phyloP scores from a whole-genome alignment of 1,140 invertebrate species.

The Bombus impatiens region DNA sequence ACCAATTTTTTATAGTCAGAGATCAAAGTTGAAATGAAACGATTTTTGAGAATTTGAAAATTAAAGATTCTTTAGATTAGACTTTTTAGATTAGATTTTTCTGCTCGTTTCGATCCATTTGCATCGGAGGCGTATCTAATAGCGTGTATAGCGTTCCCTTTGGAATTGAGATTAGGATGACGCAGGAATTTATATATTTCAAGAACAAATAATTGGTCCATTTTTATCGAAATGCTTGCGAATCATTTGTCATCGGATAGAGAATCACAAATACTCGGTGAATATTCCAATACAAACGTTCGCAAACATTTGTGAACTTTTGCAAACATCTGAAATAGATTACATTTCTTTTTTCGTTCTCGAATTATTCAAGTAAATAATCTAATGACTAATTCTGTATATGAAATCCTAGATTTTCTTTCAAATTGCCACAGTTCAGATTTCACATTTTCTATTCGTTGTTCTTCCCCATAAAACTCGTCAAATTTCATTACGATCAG shows the following conservation, averaged over 20 bases:
- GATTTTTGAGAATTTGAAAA: not conserved
- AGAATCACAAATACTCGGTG: not conserved
- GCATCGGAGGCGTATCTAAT: not conserved
- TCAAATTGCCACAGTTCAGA: too few relatives aligned
- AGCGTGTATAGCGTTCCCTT: not conserved
- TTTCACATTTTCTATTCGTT: too few relatives aligned
- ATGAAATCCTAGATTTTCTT: too few relatives aligned
- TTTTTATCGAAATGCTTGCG: not conserved
- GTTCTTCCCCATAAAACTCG: too few relatives aligned
- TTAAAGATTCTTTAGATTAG: not conserved
- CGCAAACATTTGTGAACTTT: too few relatives aligned
- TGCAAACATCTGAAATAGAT: not conserved
- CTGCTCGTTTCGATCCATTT: slow-evolving; percentile 14
- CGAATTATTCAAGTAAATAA: too few relatives aligned
- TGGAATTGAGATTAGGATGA: not conserved
- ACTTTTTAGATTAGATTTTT: slow-evolving; percentile 12
- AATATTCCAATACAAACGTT: not conserved
- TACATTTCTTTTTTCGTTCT: not conserved
- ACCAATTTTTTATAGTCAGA: not conserved
- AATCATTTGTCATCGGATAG: not conserved
- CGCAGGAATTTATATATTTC: too few relatives aligned
- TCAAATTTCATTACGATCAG: too few relatives aligned
- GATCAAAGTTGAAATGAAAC: not conserved
- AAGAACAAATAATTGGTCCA: too few relatives aligned
- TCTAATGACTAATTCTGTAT: too few relatives aligned